Conservation (phyloP, 2,888 invertebrate species). For the Epinotia demarniana region DNA sequence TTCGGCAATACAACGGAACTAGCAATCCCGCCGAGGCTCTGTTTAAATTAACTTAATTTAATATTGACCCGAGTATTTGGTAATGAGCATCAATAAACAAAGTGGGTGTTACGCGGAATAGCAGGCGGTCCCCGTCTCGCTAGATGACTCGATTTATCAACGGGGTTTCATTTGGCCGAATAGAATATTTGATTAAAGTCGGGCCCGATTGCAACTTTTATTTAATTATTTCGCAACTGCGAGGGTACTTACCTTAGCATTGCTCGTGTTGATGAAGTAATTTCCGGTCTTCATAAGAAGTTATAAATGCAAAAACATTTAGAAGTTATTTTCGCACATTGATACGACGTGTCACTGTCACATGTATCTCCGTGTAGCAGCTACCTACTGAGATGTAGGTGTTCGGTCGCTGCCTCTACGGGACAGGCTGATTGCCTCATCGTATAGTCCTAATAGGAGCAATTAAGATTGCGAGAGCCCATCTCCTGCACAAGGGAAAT, state of each 20-base stretch:
- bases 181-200: conserved; percentile 69
- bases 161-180: conserved; percentile 63
- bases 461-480: conserved; percentile 37
- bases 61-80: conserved; percentile 53
- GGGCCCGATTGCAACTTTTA: conserved; percentile 58
- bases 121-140: conserved; percentile 54
- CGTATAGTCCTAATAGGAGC: conserved; percentile 38
- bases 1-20: background rate
- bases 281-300: conserved; percentile 25
- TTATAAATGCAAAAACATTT: conserved; percentile 42
- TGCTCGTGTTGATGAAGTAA: conserved; percentile 34
- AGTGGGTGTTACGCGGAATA: conserved; percentile 52
- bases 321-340: conserved; percentile 38
- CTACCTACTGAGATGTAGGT: background rate
- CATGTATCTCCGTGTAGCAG: background rate
- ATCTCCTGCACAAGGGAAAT: conserved; percentile 59
- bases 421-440: conserved; percentile 33
- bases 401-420: conserved; percentile 44
- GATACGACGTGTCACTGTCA: conserved; percentile 19
- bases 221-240: conserved; percentile 56
- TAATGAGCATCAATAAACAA: conserved; percentile 65
- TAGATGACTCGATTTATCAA: conserved; percentile 70
- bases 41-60: conserved; percentile 47
- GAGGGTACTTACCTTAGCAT: conserved; percentile 14
- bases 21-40: conserved; percentile 45